A percentile compares a stretch with the other conserved stretches of the same genome.
phyloP scores from a whole-genome alignment of 35 echinoderm and acorn worm species.

The Apostichopus californicus region DNA sequence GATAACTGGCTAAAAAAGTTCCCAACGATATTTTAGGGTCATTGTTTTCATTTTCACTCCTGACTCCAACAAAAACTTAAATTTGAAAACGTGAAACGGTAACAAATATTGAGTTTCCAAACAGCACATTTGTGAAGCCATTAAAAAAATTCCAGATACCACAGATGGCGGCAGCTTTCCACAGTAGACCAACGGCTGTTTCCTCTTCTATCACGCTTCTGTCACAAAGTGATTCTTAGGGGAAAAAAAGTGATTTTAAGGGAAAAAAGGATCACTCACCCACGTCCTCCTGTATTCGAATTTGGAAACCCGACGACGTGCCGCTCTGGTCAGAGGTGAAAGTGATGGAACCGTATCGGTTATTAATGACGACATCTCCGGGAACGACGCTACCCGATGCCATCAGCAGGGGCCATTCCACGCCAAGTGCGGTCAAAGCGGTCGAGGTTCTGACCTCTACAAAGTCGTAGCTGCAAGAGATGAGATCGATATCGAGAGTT shows the following conservation, averaged over 20 bases:
- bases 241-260: not conserved
- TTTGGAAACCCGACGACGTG: constrained; percentile 59
- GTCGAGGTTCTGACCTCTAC: constrained; percentile 58
- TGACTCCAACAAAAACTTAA: no score
- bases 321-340: constrained; percentile 75
- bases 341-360: constrained; percentile 56
- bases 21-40: no score
- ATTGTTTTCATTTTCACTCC: no score
- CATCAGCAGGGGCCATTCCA: not conserved
- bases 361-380: constrained; percentile 56
- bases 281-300: constrained; percentile 6
- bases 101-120: no score
- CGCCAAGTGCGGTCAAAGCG: constrained; percentile 13
- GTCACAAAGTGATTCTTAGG: not conserved
- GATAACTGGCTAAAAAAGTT: no score
- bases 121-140: no score
- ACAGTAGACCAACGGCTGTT: no score
- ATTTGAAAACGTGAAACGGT: no score
- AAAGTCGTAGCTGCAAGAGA: constrained; percentile 69
- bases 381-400: constrained; percentile 62
- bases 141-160: no score
- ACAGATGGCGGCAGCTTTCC: no score
- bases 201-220: no score
- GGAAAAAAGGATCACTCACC: not conserved
- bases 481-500: not conserved